These are phyloP conservation scores for Schrankia costaestrigalis DNA, from an alignment of 2,888 invertebrate genomes.

Conservation along the genomic window DNA sequence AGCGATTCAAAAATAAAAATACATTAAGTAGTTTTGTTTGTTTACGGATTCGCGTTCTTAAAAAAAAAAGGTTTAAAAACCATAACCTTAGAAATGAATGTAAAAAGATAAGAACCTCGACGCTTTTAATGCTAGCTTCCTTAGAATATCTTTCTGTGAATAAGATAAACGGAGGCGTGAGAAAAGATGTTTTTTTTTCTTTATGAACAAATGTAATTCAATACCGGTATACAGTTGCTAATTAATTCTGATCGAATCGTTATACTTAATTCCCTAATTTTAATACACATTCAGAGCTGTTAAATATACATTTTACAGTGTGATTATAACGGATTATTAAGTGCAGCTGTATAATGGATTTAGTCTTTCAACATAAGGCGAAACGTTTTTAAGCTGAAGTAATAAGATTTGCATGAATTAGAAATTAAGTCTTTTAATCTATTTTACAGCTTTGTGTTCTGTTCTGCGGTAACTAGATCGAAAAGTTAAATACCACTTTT, in stretches of 20 bases:
- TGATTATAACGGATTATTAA: slow-evolving; percentile 23
- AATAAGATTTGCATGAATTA: too few species aligned
- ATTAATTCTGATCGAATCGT: slow-evolving; percentile 44
- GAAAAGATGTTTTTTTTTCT: slow-evolving; percentile 41
- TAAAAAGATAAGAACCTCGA: slow-evolving; percentile 40
- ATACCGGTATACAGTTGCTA: slow-evolving; percentile 36
- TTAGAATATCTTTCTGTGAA: slow-evolving; percentile 44
- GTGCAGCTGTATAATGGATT: slow-evolving; percentile 16
- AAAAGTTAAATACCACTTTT: too few species aligned
- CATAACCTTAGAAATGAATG: slow-evolving; percentile 54
- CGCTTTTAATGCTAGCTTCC: slow-evolving; percentile 47
- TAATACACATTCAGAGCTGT: slow-evolving; percentile 26
- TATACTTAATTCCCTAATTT: slow-evolving; percentile 40
- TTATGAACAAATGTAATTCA: slow-evolving; percentile 41
- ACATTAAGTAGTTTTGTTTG: slow-evolving; percentile 19
- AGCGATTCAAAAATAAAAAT: slow-evolving; percentile 24
- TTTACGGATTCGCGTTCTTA: slow-evolving; percentile 53
- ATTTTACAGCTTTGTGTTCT: too few species aligned
- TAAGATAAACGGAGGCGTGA: slow-evolving; percentile 44
- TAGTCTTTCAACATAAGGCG: slow-evolving; percentile 1
- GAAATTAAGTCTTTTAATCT: too few species aligned
- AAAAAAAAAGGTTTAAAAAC: too few species aligned
- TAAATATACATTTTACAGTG: slow-evolving; percentile 19
- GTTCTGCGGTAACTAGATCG: too few species aligned
- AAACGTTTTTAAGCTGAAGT: too few species aligned